Evolutionary conservation across 2,797 vertebrate genomes (phyloP), one percentile per base, ranked within the genome.

Genomic region (Channa striata): DNA sequence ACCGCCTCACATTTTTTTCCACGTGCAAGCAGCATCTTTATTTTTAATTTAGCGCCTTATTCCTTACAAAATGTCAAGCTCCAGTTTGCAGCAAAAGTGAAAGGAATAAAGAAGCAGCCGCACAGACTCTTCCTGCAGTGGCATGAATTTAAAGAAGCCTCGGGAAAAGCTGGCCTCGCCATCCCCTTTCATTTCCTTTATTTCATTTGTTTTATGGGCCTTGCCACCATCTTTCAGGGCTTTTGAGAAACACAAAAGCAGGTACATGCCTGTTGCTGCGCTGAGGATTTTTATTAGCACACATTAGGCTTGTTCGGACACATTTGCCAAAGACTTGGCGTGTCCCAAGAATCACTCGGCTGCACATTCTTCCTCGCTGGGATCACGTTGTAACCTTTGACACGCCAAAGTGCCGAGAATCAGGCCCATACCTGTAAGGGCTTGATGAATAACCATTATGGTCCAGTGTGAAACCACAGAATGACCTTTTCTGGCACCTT

Each of bases 241-340:
- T 72, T 82, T 78, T 61, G 23, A 60, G 43, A 54, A 82, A 59
- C 70, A 89, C 71, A 82, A 89, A 88, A 78, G 77, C 68, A 10
- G 36, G 11, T 82, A 30, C 60, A 14, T 72, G 78, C 78, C 68
- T 62, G 80, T 62, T 77, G 72, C 67, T 20, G 10, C 11, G 12
- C 25, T 59, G 44, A 58, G 73, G 54, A 36, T 73, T 83, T 86
- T 83, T 83, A 72, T 81, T 59, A 56, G 74, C 60, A 65, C 50
- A 52, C 72, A 63, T 76, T 56, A 64, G 85, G 60, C 91, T 70
- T 92, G 91, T 91, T 71, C 85, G 34, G 70, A 86, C 89, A 84
- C 47, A 91, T 85, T 79, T 67, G 52, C 76, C 37, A 40, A 61
- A 77, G 68, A 57, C 60, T 74, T 68, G 65, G 66, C 52, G 65